Base-by-base conservation (phyloP, 2,888 invertebrate species). In the Lamellibrachia columna region DNA sequence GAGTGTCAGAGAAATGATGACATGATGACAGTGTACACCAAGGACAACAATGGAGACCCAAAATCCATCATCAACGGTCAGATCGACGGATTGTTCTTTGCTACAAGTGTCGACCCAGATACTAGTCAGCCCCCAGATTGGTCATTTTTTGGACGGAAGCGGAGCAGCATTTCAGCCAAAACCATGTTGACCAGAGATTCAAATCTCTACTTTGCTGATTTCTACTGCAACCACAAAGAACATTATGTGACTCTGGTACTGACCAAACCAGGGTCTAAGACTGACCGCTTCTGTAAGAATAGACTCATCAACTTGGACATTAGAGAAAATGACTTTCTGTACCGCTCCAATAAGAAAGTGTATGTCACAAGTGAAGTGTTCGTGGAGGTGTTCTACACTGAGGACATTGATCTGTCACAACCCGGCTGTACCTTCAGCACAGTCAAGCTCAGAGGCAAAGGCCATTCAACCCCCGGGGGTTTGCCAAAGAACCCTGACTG, bases 21-120 rank as follows among this genome's bases (percentile, higher is more conserved):
- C 90, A 55, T 93, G 55, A 94, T 94, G 94, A 91, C 90, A 53
- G 90, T 90, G 52, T 93, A 93, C 92, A 53, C 60, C 15, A 93
- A 93, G 91, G 93, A 93, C 91, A 40, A 92, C 91, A 92, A 92
- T 60, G 93, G 93, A 8, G 93, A 93, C 91, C 93, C 90, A 9
- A 75, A 40, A 28, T 92, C 92, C 60, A 92, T 91, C 28, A 93
- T 93, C 60, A 93, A 93, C 90, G 93, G 90, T 28, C 53, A 53
- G 90, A 91, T 93, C 90, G 58, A 92, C 11, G 93, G 93, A 28
- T 91, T 93, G 22, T 93, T 93, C 93, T 93, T 93, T 91, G 55
- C 92, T 28, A 93, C 93, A 40, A 92, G 90, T 55, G 93, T 93
- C 52, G 55, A 93, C 90, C 11, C 11, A 53, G 40, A 52, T 4